Evolutionary conservation across 1,140 invertebrate species (phyloP).

Genomic region (Drosophila bipectinata): DNA sequence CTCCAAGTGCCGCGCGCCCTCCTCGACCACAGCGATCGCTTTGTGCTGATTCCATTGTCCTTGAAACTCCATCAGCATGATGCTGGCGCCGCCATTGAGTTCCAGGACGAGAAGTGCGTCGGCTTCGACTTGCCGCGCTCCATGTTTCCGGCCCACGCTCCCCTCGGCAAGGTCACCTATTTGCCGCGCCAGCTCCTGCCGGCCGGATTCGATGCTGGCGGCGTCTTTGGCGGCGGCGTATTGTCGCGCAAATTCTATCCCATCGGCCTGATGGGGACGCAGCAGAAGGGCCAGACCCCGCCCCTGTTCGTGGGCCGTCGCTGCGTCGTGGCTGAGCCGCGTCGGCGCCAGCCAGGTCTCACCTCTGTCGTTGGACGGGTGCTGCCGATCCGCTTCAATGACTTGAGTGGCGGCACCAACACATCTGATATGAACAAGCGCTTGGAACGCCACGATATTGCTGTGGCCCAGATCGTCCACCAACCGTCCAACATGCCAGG

Average conservation of each 20-base stretch:
- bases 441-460: neutral
- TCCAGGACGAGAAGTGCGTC: neutral
- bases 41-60: slow-evolving; percentile 9
- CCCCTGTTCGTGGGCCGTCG: slow-evolving; percentile 45
- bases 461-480: slow-evolving; percentile 6
- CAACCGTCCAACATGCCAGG: neutral
- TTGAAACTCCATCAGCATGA: slow-evolving; percentile 1
- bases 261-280: neutral
- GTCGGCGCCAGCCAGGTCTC: neutral
- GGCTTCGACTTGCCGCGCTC: slow-evolving; percentile 25
- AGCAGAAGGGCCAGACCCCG: slow-evolving; percentile 35
- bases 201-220: slow-evolving; percentile 24
- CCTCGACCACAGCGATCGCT: neutral
- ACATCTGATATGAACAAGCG: neutral
- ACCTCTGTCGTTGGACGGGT: neutral
- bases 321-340: neutral
- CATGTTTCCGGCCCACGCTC: slow-evolving; percentile 23
- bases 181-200: slow-evolving; percentile 40
- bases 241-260: slow-evolving; percentile 40
- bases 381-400: neutral
- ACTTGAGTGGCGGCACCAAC: no score
- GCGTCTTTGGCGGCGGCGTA: slow-evolving; percentile 15
- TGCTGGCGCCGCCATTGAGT: neutral
- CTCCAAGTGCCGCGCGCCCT: slow-evolving; percentile 5
- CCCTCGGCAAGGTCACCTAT: slow-evolving; percentile 22